Evolutionary conservation across 2,888 invertebrate genomes (phyloP), one percentile per base, ranked within the genome.

Genomic region (Beris morrisii): DNA sequence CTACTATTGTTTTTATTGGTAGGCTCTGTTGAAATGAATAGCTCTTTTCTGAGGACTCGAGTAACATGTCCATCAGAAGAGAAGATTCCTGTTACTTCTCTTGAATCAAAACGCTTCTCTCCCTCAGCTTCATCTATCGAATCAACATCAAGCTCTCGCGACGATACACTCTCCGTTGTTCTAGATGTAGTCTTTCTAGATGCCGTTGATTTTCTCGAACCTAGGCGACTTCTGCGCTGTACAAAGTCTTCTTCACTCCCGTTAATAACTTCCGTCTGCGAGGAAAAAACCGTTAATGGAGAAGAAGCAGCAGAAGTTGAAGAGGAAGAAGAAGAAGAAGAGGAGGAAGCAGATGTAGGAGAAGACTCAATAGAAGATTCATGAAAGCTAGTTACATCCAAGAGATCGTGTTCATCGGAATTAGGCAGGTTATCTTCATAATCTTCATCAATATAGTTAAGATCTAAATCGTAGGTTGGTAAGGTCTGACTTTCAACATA

Each of bases 401-500:
- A 9, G 11, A n/a, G 48, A 48, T 53, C 53, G 12, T 30, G 7
- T 7, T 28, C 30, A 28, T 22, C 22, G 22, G 22, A 22, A 22
- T 15, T 28, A 30, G 28, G 31, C 38, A 38, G 9, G 38, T 9
- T 38, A 53, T 53, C 7, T 31, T 30, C 30, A 3, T 53, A 28
- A 30, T 30, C 4, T 5, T 59, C 13, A n/a, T 59, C 58, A 59
- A 13, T 32, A 13, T 59, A 31, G 15, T 59, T 46, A 13, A 59
- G 13, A n/a, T 59, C 58, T 11, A 59, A n/a, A 48, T 59, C 58
- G 32, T 59, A 59, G 31, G 46, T 48, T 11, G 58, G 48, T 32
- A 46, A n/a, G 58, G 58, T 59, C 46, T 59, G 58, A 9, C 46
- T 59, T 31, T 59, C 58, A 13, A 13, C 46, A 30, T 59, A 59